phyloP scores from a whole-genome alignment of 2,113 vertebrate genomes.

The Polypterus senegalus region DNA sequence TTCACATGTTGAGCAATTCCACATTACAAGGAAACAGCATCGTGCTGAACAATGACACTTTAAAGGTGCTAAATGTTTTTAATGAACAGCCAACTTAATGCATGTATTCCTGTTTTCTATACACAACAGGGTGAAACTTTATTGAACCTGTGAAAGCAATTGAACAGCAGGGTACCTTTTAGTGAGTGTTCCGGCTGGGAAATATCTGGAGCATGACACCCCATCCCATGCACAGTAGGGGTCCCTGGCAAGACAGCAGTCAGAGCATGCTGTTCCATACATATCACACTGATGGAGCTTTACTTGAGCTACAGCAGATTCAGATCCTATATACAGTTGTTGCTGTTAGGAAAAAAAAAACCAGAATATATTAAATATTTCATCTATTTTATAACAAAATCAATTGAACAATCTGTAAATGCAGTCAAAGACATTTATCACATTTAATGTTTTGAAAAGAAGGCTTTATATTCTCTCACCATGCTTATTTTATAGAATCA shows the following conservation, averaged over 20 bases:
- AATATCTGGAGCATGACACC: slow-evolving; percentile 78
- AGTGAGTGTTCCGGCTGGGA: slow-evolving; percentile 61
- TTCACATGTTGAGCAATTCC: too few species aligned
- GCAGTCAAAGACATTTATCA: too few species aligned
- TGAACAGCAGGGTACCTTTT: slow-evolving; percentile 60
- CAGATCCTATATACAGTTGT: slow-evolving; percentile 79
- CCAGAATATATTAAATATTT: background rate
- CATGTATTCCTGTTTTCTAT: background rate
- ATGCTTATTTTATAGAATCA: too few species aligned
- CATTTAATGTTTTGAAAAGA: too few species aligned
- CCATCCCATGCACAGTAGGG: slow-evolving; percentile 97
- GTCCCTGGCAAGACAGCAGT: slow-evolving; percentile 90
- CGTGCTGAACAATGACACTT: too few species aligned
- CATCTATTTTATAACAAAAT: background rate
- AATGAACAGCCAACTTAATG: too few species aligned
- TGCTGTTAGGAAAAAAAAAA: slow-evolving; percentile 50
- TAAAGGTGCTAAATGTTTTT: too few species aligned
- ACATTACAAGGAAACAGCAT: too few species aligned
- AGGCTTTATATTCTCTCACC: too few species aligned
- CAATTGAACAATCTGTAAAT: background rate
- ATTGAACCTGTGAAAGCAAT: background rate
- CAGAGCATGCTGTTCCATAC: slow-evolving; percentile 83
- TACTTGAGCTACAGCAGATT: slow-evolving; percentile 68
- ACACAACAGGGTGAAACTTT: background rate
- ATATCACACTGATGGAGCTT: slow-evolving; percentile 84